Percentiles rank a stretch among this genome's conserved stretches.
Evolutionary conservation across 2,797 vertebrate genomes (phyloP).

Genomic region (Neostethus bicornis): DNA sequence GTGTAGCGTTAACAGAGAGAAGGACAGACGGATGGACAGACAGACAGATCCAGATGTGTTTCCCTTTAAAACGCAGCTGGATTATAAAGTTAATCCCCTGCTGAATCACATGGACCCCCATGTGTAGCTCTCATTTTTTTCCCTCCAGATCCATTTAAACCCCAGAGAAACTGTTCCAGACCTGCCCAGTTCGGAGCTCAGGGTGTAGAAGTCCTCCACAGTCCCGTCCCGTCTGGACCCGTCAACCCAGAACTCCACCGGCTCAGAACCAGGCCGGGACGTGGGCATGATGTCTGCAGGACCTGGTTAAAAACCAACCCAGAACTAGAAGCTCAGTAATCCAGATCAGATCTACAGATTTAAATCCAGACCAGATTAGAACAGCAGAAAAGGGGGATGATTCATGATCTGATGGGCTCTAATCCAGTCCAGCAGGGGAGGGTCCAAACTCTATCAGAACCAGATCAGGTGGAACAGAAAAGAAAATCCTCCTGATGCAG

Average conservation of each 20-base stretch:
- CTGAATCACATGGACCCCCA: conserved; percentile 20
- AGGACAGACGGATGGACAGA: no score
- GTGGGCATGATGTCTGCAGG: conserved; percentile 79
- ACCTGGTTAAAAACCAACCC: conserved; percentile 41
- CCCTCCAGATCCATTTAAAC: not conserved
- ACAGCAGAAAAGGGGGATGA: conserved; percentile 31
- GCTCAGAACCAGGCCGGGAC: conserved; percentile 73
- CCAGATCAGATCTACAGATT: conserved; percentile 54
- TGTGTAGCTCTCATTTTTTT: not conserved
- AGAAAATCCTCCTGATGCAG: not conserved
- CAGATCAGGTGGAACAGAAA: conserved; percentile 8
- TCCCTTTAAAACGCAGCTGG: conserved; percentile 7
- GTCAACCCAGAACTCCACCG: conserved; percentile 87
- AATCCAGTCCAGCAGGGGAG: conserved; percentile 48
- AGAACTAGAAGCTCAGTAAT: conserved; percentile 52
- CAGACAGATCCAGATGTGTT: not conserved
- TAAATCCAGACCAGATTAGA: conserved; percentile 67
- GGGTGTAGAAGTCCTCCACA: conserved; percentile 83
- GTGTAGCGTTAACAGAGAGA: no score
- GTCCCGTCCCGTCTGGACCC: conserved; percentile 82
- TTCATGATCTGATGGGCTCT: conserved; percentile 56
- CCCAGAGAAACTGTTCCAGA: conserved; percentile 30
- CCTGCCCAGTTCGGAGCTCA: conserved; percentile 86
- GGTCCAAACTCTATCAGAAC: conserved; percentile 40
- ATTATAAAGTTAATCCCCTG: conserved; percentile 20